Base-by-base conservation (phyloP, 1,140 invertebrate genomes). In the Cotesia chilonis region DNA sequence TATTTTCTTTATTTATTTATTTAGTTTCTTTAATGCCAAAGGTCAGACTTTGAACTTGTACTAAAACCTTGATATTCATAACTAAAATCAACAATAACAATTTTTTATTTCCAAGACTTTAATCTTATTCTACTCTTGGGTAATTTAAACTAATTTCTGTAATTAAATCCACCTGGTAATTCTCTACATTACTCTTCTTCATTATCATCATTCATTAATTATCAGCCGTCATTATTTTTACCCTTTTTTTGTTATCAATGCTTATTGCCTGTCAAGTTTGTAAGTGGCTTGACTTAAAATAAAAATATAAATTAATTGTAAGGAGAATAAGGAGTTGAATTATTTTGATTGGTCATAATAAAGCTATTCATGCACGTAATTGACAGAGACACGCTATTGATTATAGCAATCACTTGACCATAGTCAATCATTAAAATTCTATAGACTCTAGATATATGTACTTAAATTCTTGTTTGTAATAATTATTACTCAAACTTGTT, bases 401-500 rank as follows among this genome's bases (percentile, higher is more conserved):
- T 47, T 47, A 47, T 14, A 55, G 17, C 54, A 17, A 55, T 55
- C 17, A 17, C 12, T 14, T 17, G 54, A n/a, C 54, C 17, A 55
- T 55, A 17, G 54, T 55, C 54, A 55, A 55, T 55, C 54, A 55
- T 55, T 55, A 55, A 55, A 55, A 14, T 17, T 12, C 12, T 55
- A 55, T 9, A 55, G 17, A 55, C n/a, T 28, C 28, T 14, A 17
- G 17, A 55, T 55, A 55, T 55, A 55, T n/a, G n/a, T 55, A 4
- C 3, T 12, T 55, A n/a, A 12, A 55, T 55, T n/a, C 12, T n/a
- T 55, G 12, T 55, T n/a, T 17, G n/a, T 14, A 47, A 60, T 69
- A 55, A 3, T 74, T 5, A 17, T 59, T 70, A 59, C n/a, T 37
- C 4, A 51, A 68, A n/a, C 54, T n/a, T 14, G n/a, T n/a, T 28